phyloP scores from a whole-genome alignment of 2,797 vertebrate species.

The Gallinago solitaria region DNA sequence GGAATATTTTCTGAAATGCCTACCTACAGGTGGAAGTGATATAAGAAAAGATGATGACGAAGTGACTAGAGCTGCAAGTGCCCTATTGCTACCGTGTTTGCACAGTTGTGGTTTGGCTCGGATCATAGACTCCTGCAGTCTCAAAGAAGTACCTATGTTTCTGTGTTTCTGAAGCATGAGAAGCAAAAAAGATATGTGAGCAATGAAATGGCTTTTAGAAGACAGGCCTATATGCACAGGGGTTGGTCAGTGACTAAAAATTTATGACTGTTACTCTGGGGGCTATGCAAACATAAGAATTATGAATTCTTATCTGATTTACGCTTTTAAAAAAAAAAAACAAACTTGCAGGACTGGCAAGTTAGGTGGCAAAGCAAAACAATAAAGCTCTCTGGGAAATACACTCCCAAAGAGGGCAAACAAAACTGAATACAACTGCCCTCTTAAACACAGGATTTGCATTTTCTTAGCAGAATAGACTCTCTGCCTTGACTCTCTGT shows the following conservation, averaged over 20 bases:
- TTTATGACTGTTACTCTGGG: background rate
- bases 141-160: background rate
- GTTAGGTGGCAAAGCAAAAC: background rate
- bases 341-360: background rate
- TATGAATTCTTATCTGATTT: background rate
- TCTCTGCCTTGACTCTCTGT: constrained; percentile 34
- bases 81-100: background rate
- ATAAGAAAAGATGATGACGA: background rate
- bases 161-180: background rate
- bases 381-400: background rate
- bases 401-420: background rate
- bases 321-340: fast-evolving
- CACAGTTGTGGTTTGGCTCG: background rate
- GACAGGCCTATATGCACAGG: background rate
- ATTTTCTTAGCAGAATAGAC: constrained; percentile 44
- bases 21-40: background rate
- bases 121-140: background rate
- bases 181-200: background rate
- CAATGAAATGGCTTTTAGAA: background rate
- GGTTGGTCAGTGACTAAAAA: background rate
- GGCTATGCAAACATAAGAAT: background rate
- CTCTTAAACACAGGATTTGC: background rate
- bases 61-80: background rate
- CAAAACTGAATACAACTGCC: background rate
- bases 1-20: background rate